Percentiles rank a stretch among this genome's conserved stretches.
phyloP scores from a whole-genome alignment of 2,113 vertebrate species.

The Ceuthmochares aereus region DNA sequence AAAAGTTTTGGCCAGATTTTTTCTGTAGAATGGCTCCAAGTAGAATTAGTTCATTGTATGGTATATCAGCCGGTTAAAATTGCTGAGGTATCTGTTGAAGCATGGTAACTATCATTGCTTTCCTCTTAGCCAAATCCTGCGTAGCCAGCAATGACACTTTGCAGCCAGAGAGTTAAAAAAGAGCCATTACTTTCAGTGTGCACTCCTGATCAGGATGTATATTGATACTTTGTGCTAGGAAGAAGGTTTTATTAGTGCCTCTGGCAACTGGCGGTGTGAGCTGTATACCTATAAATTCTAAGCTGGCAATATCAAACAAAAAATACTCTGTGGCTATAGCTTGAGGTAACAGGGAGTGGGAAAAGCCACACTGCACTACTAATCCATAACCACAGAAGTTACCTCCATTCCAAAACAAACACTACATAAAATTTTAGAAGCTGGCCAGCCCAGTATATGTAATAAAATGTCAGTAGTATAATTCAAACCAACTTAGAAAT shows the following conservation, averaged over 20 bases:
- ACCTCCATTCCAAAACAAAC: conserved; percentile 58
- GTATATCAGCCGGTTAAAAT: conserved; percentile 21
- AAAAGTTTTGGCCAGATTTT: not conserved
- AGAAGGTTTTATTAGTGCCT: conserved; percentile 66
- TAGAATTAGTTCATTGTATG: not conserved
- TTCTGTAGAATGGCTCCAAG: not conserved
- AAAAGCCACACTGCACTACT: conserved; percentile 44
- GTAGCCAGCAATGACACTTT: not conserved
- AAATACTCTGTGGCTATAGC: conserved; percentile 36
- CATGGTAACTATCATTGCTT: not conserved
- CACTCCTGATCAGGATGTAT: conserved; percentile 14
- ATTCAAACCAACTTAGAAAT: conserved; percentile 32
- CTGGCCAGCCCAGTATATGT: not conserved
- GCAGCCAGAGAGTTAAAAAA: conserved; percentile 49
- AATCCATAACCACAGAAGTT: conserved; percentile 58
- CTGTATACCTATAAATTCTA: conserved; percentile 64
- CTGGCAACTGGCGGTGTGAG: conserved; percentile 48
- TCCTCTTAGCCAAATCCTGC: not conserved
- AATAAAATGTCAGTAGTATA: conserved; percentile 35
- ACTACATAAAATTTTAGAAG: conserved; percentile 57
- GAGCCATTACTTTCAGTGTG: conserved; percentile 33
- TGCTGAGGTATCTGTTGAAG: not conserved
- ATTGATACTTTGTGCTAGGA: conserved; percentile 61
- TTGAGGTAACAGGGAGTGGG: conserved; percentile 44
- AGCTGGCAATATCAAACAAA: conserved; percentile 57